Evolutionary conservation across 2,888 invertebrate species (phyloP), one percentile per base, ranked within the genome.

Genomic region (Rhingia rostrata): DNA sequence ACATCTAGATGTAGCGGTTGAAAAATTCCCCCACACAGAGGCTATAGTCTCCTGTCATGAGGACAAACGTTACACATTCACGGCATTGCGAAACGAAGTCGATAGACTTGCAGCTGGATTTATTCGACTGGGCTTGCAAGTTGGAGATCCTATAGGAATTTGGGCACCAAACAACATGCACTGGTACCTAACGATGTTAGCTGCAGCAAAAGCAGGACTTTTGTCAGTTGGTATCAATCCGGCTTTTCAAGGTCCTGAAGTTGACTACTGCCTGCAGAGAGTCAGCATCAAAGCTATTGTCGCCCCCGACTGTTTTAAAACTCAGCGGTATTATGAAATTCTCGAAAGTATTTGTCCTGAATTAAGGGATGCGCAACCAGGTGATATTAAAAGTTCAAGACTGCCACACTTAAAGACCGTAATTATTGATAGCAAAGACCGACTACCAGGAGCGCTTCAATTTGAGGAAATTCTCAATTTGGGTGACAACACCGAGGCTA

Each of bases 171-270:
- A 97, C 91, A 92, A 93, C 41, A 90, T 93, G 53, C 95, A 96
- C 88, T 98, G 97, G 97, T 93, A 95, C 79, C 87, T 96, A 0
- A 92, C 94, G 0, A 94, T 95, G 89, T 91, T 95, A 89, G 97
- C 95, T 0, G 94, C 95, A 0, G 94, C 95, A 0, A 93, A 96
- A 85, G 93, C 94, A 1, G 97, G 97, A 0, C 91, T 96, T 2
- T 92, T 95, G 35, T 90, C 95, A 92, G 96, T 96, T 7, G 95
- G 94, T 72, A 93, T 97, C 37, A 97, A 98, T 90, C 95, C 97
- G 0, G 93, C 94, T 0, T 96, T 95, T 89, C 93, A 94, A 89
- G 92, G 93, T 0, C 90, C 92, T 7, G 97, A 98, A 89, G 87
- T 97, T 0, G 92, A 94, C 60, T 96, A 95, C 89, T 95, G 95